Evolutionary conservation across 2,888 invertebrate species (phyloP).

Genomic region (Drosophila tanythrix): DNA sequence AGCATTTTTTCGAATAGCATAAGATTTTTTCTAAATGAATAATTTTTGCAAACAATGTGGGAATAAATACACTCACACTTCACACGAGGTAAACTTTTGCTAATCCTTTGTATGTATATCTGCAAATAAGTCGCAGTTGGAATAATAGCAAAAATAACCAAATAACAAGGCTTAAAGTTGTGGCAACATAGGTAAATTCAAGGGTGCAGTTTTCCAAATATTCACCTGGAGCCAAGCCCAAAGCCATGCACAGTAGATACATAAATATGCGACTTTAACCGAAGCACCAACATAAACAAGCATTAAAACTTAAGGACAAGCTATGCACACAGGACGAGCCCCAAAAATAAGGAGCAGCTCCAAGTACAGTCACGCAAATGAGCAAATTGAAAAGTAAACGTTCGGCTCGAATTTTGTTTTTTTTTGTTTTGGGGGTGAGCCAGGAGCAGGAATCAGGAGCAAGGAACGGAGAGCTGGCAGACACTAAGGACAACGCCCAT

Average conservation of each 20-base stretch:
- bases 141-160: constrained; percentile 18
- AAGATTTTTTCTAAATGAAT: background rate
- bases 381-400: constrained; percentile 44
- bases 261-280: constrained; percentile 43
- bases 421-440: constrained; percentile 8
- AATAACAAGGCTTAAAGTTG: constrained; percentile 11
- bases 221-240: constrained; percentile 27
- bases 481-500: constrained; percentile 53
- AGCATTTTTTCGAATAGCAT: background rate
- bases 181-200: constrained; percentile 1
- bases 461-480: background rate
- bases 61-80: background rate
- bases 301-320: constrained; percentile 52
- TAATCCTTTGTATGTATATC: background rate
- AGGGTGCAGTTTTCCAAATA: constrained; percentile 8
- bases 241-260: background rate
- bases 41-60: background rate
- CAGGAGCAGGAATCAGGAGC: constrained; percentile 6
- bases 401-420: background rate
- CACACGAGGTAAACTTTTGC: background rate
- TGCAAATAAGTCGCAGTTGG: constrained; percentile 15
- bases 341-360: constrained; percentile 14
- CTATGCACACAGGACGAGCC: constrained; percentile 21
- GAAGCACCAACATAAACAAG: constrained; percentile 54
- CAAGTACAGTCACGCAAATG: constrained; percentile 53